Base-by-base conservation (phyloP, 2,113 vertebrate genomes). In the Herpetotheres cachinnans region DNA sequence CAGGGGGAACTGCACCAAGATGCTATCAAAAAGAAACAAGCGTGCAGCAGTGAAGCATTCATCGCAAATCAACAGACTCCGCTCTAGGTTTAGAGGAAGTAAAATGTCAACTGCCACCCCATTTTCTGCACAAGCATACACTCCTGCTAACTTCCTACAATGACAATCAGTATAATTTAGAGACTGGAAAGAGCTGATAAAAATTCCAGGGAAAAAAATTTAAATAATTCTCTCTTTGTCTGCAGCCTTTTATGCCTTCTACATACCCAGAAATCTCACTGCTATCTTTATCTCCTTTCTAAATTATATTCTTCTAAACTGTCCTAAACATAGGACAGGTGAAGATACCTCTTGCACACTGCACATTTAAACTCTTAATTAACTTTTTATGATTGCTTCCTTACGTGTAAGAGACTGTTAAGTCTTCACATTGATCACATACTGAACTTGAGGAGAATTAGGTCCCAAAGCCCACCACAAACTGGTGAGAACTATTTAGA, bases 1-100 rank as follows among this genome's bases (percentile, higher is more conserved):
- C 99, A 15, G 96, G 98, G 8, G 98, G 96, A 26, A 96, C 11
- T 70, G 98, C 98, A 38, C 99, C 99, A 47, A 99, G 98, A 82
- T 99, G 99, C 99, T 99, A 70, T 42, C 59, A 88, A 81, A 22
- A 93, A 78, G 90, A 96, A 93, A 93, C 4, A 85, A 42, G 59
- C 47, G 66, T 1, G 3, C 13, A 49, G 49, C 12, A 76, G 9
- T 50, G 56, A 49, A 72, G 13, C 4, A 6, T 47, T 46, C 2
- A 1, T 63, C 77, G 50, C 54, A 79, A 85, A 50, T 36, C 16
- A 77, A 54, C 15, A 42, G 72, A 55, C 34, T 67, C 71, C 52
- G 12, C 9, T 61, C 49, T 7, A 32, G 7, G 12, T 44, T 86
- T 27, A 76, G 27, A 71, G 16, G 11, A 58, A 62, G 52, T 46